Evolutionary conservation across 2,797 vertebrate species (phyloP).

Genomic region (Gastrophryne carolinensis): DNA sequence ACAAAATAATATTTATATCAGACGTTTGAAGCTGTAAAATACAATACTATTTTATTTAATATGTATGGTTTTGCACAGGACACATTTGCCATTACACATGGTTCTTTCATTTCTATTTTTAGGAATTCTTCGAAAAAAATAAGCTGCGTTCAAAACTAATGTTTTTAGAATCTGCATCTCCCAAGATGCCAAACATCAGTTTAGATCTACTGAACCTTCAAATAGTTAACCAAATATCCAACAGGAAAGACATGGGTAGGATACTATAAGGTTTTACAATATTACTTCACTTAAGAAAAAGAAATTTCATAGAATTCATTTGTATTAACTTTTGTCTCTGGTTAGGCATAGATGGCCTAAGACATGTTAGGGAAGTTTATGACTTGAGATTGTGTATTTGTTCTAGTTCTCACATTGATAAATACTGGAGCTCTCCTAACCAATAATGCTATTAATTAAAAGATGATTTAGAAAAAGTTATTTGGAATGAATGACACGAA

Average conservation of each 20-base stretch:
- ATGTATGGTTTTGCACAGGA: neutral
- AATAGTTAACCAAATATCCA: slow-evolving; percentile 87
- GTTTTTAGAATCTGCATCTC: slow-evolving; percentile 57
- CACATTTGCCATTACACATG: neutral
- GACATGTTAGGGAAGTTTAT: too few species aligned
- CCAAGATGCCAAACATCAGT: slow-evolving; percentile 67
- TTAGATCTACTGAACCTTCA: slow-evolving; percentile 87
- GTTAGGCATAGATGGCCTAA: neutral
- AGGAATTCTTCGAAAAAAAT: slow-evolving; percentile 78
- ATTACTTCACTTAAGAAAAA: too few species aligned
- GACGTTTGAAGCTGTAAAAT: neutral
- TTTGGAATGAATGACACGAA: too few species aligned
- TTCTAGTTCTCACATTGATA: too few species aligned
- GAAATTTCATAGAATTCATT: neutral
- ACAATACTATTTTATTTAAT: neutral
- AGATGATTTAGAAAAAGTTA: too few species aligned
- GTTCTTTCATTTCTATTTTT: slow-evolving; percentile 19
- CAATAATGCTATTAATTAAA: too few species aligned
- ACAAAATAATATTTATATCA: too few species aligned
- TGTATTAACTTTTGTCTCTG: neutral
- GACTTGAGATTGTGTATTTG: too few species aligned
- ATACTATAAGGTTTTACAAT: too few species aligned
- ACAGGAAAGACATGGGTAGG: slow-evolving; percentile 81
- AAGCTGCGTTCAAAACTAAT: slow-evolving; percentile 71
- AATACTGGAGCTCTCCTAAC: too few species aligned